Evolutionary conservation across 2,797 vertebrate species (phyloP), one percentile per base, ranked within the genome.

Genomic region (Gobio occitaniae): DNA sequence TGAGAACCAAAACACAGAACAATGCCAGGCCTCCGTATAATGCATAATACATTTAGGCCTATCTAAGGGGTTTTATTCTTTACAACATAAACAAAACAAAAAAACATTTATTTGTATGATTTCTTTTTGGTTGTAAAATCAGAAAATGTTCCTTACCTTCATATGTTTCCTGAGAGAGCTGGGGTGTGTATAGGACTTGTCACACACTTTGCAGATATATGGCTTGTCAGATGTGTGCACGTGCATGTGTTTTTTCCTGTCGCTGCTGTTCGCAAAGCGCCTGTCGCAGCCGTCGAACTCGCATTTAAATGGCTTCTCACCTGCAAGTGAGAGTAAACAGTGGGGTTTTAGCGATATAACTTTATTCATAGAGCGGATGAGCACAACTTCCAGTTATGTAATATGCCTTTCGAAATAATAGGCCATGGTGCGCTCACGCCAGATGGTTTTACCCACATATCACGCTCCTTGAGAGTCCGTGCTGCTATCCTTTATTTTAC

Each of bases 111-210:
- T 52, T 3, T 56, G 29, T 11, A 19, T 36, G 25, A 16, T 32
- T 52, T 36, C 2, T 19, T 12, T 75, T 52, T 68, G 11, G 38
- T 44, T 63, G 12, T 13, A n/a, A 54, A 32, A 72, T 21, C n/a
- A 76, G 25, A n/a, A 84, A 50, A 13, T 10, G 2, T 93, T 93
- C 94, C 95, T 97, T 98, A 99, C 98, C 98, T 99, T 99, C 97
- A 99, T 98, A 94, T 99, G 98, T 96, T 99, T 99, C 96, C 98
- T 97, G 96, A 99, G 97, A 92, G 98, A 99, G 95, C 98, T 99
- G 93, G 98, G 98, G 91, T 99, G 98, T 88, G 98, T 99, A 95
- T 99, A 99, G 84, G 98, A 99, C 95, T 99, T 99, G 96, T 99
- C 98, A 92, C 98, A 99, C 94, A 99, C 97, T 96, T 99, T 99